Percentiles rank a stretch among this genome's conserved stretches.
phyloP scores from a whole-genome alignment of 2,888 invertebrate species.

The Endotricha flammealis region DNA sequence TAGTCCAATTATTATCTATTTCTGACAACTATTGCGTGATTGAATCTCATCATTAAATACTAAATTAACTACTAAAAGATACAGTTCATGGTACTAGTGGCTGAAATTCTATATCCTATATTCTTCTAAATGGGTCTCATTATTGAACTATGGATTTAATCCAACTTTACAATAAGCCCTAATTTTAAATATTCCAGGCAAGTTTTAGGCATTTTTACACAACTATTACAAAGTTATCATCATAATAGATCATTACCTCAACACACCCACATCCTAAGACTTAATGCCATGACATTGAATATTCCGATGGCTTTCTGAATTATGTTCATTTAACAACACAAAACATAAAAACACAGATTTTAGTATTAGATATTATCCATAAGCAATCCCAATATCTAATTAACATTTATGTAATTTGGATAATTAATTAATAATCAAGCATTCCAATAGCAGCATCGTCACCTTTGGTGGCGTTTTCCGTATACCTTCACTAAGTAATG shows the following conservation, averaged over 20 bases:
- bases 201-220: slow-evolving; percentile 61
- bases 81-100: slow-evolving; percentile 32
- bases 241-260: slow-evolving; percentile 25
- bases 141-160: slow-evolving; percentile 55
- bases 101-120: slow-evolving; percentile 44
- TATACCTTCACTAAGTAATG: slow-evolving; percentile 65
- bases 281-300: slow-evolving; percentile 59
- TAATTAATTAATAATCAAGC: slow-evolving; percentile 32
- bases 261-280: slow-evolving; percentile 27
- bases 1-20: slow-evolving; percentile 45
- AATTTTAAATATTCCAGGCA: slow-evolving; percentile 56
- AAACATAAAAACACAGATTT: slow-evolving; percentile 44
- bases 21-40: slow-evolving; percentile 36
- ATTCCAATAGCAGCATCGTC: slow-evolving; percentile 48
- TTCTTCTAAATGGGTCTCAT: slow-evolving; percentile 45
- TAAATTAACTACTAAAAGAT: slow-evolving; percentile 30
- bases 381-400: slow-evolving; percentile 40
- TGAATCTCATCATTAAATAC: slow-evolving; percentile 29
- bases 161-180: slow-evolving; percentile 49
- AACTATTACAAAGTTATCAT: slow-evolving; percentile 24
- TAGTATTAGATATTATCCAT: slow-evolving; percentile 33
- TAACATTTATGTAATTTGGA: slow-evolving; percentile 28
- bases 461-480: slow-evolving; percentile 64
- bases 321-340: slow-evolving; percentile 38
- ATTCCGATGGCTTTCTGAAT: slow-evolving; percentile 34